These are phyloP conservation scores for Schizopygopsis malacanthus DNA, from an alignment of 2,797 vertebrate species.

Conservation along the genomic window DNA sequence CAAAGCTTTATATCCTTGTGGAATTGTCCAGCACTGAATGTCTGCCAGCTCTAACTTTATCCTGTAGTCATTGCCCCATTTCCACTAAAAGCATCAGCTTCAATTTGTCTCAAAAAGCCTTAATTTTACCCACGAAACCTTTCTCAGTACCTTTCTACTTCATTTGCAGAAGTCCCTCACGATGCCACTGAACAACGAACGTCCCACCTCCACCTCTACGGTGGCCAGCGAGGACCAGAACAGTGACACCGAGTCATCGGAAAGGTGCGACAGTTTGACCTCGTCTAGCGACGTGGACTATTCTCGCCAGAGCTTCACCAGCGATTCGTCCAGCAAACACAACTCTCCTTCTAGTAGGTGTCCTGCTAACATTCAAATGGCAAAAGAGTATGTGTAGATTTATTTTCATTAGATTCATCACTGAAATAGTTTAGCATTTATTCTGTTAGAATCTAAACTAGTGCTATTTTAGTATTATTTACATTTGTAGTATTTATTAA, in stretches of 20 bases:
- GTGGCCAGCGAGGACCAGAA: slow-evolving; percentile 81
- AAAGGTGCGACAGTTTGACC: slow-evolving; percentile 83
- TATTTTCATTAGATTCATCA: background rate
- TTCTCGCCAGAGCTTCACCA: slow-evolving; percentile 89
- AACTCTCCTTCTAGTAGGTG: slow-evolving; percentile 78
- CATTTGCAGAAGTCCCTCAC: slow-evolving; percentile 64
- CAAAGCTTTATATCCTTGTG: slow-evolving; percentile 16
- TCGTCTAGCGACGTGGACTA: slow-evolving; percentile 85
- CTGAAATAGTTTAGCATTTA: background rate
- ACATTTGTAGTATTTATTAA: background rate
- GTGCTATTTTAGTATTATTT: background rate
- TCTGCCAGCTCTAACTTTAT: slow-evolving; percentile 13
- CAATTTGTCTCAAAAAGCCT: background rate
- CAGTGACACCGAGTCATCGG: slow-evolving; percentile 85
- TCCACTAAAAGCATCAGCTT: background rate
- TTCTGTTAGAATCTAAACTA: background rate
- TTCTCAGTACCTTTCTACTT: slow-evolving; percentile 41
- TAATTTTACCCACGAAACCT: background rate
- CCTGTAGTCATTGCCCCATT: background rate
- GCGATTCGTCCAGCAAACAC: slow-evolving; percentile 90
- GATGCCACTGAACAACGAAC: slow-evolving; percentile 88
- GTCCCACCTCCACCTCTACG: slow-evolving; percentile 72
- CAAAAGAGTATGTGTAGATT: background rate
- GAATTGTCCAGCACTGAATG: background rate
- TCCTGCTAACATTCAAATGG: background rate